Evolutionary conservation across 2,797 vertebrate genomes (phyloP).

Genomic region (Danio aesculapii): DNA sequence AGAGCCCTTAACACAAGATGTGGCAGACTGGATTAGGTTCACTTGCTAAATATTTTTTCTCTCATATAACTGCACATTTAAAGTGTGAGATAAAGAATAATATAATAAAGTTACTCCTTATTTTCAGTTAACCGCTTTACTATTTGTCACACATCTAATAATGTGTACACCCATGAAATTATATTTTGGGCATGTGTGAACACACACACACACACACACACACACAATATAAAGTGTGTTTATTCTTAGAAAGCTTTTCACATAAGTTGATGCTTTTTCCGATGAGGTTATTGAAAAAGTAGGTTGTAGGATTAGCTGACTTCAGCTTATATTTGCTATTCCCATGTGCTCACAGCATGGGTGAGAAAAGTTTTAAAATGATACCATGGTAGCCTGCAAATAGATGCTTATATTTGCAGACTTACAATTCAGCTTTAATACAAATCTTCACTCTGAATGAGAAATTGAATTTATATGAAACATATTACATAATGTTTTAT

Average conservation of each 20-base stretch:
- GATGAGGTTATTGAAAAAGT: not conserved
- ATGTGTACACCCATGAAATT: not conserved
- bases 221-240: not conserved
- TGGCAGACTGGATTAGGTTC: not conserved
- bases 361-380: not conserved
- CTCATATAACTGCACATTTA: not conserved
- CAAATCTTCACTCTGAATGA: not conserved
- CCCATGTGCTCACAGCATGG: not conserved
- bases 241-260: not conserved
- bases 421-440: not conserved
- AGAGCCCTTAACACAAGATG: not conserved
- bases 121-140: too few species aligned
- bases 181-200: not conserved
- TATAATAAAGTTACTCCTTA: not conserved
- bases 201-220: not conserved
- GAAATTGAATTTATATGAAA: not conserved
- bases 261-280: not conserved
- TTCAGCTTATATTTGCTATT: not conserved
- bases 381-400: not conserved
- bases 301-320: not conserved
- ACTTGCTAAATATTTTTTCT: not conserved
- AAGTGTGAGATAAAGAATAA: not conserved
- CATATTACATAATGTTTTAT: not conserved
- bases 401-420: not conserved
- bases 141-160: not conserved